phyloP scores from a whole-genome alignment of 2,797 vertebrate species.

The Sparidentex hasta region DNA sequence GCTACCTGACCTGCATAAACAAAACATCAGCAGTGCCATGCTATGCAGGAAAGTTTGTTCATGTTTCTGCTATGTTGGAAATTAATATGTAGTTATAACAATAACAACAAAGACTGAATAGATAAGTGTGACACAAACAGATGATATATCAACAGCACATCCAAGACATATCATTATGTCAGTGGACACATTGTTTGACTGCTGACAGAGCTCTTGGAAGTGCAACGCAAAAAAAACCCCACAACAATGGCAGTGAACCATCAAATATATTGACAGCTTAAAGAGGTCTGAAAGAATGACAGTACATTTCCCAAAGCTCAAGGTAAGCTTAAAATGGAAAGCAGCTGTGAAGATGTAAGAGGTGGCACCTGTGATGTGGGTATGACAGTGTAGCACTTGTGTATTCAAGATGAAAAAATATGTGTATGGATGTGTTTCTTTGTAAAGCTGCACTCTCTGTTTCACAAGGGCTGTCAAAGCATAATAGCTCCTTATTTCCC shows the following conservation, averaged over 20 bases:
- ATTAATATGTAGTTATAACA: background rate
- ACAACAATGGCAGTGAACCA: constrained; percentile 19
- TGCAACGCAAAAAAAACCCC: constrained; percentile 19
- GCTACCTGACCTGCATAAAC: background rate
- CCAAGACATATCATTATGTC: background rate
- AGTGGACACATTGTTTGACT: constrained; percentile 16
- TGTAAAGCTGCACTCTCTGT: constrained; percentile 4
- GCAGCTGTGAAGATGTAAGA: constrained; percentile 31
- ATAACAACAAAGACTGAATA: background rate
- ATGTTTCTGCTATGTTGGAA: background rate
- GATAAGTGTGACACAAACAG: constrained; percentile 3
- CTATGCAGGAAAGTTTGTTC: background rate
- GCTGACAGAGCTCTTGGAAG: constrained; percentile 9
- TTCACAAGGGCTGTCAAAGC: constrained; percentile 50
- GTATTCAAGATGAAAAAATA: constrained; percentile 47
- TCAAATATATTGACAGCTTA: constrained; percentile 44
- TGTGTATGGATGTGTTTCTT: constrained; percentile 11
- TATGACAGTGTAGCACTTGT: constrained; percentile 28
- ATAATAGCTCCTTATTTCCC: constrained; percentile 42
- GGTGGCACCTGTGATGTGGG: constrained; percentile 29
- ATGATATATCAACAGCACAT: constrained; percentile 6
- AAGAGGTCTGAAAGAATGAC: constrained; percentile 41
- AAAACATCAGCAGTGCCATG: background rate
- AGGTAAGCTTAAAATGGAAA: constrained; percentile 48
- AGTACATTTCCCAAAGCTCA: constrained; percentile 46